phyloP scores from a whole-genome alignment of 2,797 vertebrate species.

The Ataeniobius toweri region DNA sequence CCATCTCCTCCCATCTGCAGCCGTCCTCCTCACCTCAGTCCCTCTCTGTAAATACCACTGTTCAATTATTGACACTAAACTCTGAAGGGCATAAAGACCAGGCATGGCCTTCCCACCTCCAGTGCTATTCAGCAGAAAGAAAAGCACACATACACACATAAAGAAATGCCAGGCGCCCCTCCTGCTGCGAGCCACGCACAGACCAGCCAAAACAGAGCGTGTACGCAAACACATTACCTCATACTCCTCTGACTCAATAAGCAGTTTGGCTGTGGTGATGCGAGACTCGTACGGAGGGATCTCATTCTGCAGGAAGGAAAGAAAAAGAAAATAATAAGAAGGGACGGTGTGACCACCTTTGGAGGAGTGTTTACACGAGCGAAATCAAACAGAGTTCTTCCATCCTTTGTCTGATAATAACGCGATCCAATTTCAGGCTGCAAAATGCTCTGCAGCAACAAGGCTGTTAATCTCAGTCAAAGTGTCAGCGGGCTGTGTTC shows the following conservation, averaged over 20 bases:
- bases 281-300: constrained; percentile 76
- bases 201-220: constrained; percentile 9
- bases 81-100: constrained; percentile 72
- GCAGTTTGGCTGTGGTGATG: constrained; percentile 78
- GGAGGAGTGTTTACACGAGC: constrained; percentile 43
- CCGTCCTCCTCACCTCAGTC: constrained; percentile 31
- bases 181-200: constrained; percentile 16
- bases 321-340: constrained; percentile 1
- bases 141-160: constrained; percentile 44
- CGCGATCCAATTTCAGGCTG: constrained; percentile 61
- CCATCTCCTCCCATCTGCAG: constrained; percentile 7
- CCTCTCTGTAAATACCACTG: constrained; percentile 75
- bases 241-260: constrained; percentile 76
- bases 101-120: constrained; percentile 64
- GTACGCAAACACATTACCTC: constrained; percentile 67
- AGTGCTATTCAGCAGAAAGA: constrained; percentile 60
- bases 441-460: constrained; percentile 41
- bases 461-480: constrained; percentile 66
- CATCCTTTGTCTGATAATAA: constrained; percentile 60
- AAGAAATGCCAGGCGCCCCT: constrained; percentile 29
- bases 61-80: constrained; percentile 80
- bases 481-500: constrained; percentile 46
- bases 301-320: constrained; percentile 52
- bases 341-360: constrained; percentile 20
- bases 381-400: constrained; percentile 36